A percentile compares a stretch with the other conserved stretches of the same genome.
These are phyloP conservation scores for Sciurus niger DNA, from an alignment of 2,113 vertebrate genomes.

Conservation along the genomic window DNA sequence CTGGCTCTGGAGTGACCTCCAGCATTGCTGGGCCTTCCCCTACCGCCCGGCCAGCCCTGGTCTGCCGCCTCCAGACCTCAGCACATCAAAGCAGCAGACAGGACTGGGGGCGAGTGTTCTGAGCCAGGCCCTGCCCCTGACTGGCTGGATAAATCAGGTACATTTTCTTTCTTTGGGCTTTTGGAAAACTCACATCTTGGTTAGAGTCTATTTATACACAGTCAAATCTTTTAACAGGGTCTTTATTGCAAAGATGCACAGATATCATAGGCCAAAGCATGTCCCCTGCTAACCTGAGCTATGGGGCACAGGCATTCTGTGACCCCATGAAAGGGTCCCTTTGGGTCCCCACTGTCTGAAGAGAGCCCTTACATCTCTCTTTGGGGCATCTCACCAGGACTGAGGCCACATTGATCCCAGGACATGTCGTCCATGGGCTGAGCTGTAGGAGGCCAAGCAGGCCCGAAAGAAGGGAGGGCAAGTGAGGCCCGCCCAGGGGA, in stretches of 20 bases:
- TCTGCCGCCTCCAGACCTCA: neutral
- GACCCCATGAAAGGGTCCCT: neutral
- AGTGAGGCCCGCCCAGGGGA: neutral
- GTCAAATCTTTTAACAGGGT: neutral
- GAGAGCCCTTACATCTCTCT: neutral
- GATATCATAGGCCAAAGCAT: neutral
- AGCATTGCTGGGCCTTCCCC: neutral
- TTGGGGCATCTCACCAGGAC: neutral
- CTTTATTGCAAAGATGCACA: slow-evolving; percentile 25
- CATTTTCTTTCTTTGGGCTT: neutral
- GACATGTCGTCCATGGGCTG: neutral
- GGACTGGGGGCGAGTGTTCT: neutral
- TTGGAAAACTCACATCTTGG: neutral
- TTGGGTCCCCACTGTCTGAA: neutral
- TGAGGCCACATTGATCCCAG: neutral
- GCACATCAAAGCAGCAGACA: neutral
- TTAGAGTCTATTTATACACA: neutral
- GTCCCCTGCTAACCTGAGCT: neutral
- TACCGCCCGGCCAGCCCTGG: neutral
- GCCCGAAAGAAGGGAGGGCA: neutral
- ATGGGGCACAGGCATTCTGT: neutral
- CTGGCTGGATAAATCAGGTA: neutral
- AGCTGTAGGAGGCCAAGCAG: neutral
- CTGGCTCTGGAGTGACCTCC: neutral
- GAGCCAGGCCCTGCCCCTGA: neutral